Conservation (phyloP, 2,888 invertebrate species). For the Poecilobothrus nobilitatus region DNA sequence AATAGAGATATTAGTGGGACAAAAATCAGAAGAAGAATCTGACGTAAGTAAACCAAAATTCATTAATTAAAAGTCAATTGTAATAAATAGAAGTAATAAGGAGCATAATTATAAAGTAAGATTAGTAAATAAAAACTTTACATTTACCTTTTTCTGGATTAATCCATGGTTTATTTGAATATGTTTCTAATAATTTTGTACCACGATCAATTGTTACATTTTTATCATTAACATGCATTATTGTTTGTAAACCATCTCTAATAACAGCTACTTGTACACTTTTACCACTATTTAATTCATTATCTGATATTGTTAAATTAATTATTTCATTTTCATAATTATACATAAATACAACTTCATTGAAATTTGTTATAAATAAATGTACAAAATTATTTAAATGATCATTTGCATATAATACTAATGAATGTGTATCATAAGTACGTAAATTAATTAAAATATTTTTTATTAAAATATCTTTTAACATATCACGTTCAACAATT, state of each 20-base stretch:
- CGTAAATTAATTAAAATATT: conserved; percentile 81
- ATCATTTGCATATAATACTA: conserved; percentile 86
- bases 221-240: conserved; percentile 71
- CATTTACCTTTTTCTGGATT: conserved; percentile 67
- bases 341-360: conserved; percentile 73
- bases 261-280: conserved; percentile 84
- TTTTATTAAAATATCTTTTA: conserved; percentile 68
- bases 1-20: no score
- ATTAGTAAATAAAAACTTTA: no score
- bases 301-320: conserved; percentile 67
- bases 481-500: conserved; percentile 49
- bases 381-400: conserved; percentile 90
- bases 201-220: conserved; percentile 63
- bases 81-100: no score
- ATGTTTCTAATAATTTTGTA: conserved; percentile 61
- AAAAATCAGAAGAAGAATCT: no score
- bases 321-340: conserved; percentile 73
- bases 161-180: conserved; percentile 78
- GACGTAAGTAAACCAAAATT: no score
- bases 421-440: conserved; percentile 71
- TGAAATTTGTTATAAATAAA: conserved; percentile 70
- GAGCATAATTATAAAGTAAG: no score
- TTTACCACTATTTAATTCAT: conserved; percentile 68
- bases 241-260: conserved; percentile 61
- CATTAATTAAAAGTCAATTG: no score